Evolutionary conservation across 2,113 vertebrate genomes (phyloP), one percentile per base, ranked within the genome.

Genomic region (Notiomystis cincta): DNA sequence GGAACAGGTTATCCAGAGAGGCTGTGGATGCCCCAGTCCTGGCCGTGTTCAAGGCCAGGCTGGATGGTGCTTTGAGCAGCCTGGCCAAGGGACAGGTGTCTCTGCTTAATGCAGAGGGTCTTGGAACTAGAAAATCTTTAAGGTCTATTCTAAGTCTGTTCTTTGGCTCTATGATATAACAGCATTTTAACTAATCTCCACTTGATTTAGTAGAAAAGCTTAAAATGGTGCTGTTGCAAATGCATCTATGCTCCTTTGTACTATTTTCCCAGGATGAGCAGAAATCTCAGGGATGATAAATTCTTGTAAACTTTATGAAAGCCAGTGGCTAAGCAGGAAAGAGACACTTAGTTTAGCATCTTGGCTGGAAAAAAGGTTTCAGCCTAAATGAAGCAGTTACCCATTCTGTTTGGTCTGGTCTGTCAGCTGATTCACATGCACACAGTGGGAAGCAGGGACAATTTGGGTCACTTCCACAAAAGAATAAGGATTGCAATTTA

Each of bases 331-430:
- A 73, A 87, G 23, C 45, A 85, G 35, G 9, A 42, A 35, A 67
- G 70, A 90, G 15, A 64, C 10, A 13, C 7, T 54, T 42, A 45
- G 6, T 50, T 71, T 65, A 56, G 27, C 15, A 72, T 3, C 6
- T 17, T 82, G 51, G 8, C 35, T 42, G 27, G 33, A 23, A 71
- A 70, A 75, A 88, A 90, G 7, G 5, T 64, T 75, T 79, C 73
- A 81, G 60, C 28, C 9, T 18, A 18, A 66, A 25, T 1, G 6
- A 82, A 70, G 50, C 20, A 13, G 9, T 57, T 40, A 40, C 31
- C 37, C 47, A 0, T 64, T 65, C 50, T 82, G 6, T 71, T 51
- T 0, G 0, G 13, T 67, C 53, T 0, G 0, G 13, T 67, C 53
- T 83, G 35, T 56, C 64, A 70, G 72, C 37, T 91, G 56, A 77